Conservation (phyloP, 2,113 vertebrate genomes). For the Vulpes vulpes region DNA sequence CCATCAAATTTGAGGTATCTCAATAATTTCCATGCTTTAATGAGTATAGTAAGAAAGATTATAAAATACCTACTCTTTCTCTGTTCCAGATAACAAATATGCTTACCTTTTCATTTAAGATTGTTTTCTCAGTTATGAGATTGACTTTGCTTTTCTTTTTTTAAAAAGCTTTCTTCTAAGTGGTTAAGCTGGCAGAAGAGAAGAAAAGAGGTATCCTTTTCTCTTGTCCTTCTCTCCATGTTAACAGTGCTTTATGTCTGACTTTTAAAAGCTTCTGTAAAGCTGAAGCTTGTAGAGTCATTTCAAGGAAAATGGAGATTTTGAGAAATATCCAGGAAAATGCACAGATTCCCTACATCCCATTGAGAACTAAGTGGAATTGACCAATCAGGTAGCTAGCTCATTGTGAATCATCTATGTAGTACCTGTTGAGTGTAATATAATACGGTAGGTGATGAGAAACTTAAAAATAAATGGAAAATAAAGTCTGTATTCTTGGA, state of each 20-base stretch:
- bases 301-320: slow-evolving; percentile 7
- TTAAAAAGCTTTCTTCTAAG: background rate
- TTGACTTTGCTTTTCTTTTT: background rate
- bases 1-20: background rate
- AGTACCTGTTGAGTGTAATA: background rate
- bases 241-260: background rate
- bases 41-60: background rate
- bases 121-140: background rate
- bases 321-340: background rate
- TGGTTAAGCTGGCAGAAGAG: background rate
- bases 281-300: background rate
- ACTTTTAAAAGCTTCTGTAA: background rate
- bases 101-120: background rate
- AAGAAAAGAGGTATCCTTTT: background rate
- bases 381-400: background rate
- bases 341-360: background rate
- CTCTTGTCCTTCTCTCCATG: background rate
- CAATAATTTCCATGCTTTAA: background rate
- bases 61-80: background rate
- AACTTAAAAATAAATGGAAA: background rate
- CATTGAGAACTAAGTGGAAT: background rate
- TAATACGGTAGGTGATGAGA: background rate
- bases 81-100: background rate
- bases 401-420: background rate
- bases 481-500: background rate